Conservation (phyloP, 2,113 vertebrate genomes). For the Ciconia stormi region DNA sequence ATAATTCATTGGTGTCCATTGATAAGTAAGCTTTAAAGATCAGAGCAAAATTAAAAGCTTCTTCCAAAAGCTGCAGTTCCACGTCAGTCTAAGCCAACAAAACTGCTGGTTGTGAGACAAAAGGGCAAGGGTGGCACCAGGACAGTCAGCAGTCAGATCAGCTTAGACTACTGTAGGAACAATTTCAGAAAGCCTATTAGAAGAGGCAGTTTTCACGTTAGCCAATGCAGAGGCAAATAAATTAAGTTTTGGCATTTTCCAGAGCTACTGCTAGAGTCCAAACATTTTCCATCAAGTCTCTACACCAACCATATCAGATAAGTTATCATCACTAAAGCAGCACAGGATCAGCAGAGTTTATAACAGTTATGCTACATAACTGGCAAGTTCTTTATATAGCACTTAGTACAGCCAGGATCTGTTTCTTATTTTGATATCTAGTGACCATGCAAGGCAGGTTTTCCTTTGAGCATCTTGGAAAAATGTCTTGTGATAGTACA, state of each 20-base stretch:
- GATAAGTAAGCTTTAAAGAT: neutral
- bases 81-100: accelerated
- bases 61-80: neutral
- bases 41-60: neutral
- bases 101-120: neutral
- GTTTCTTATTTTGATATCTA: neutral
- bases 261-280: neutral
- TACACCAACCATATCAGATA: accelerated
- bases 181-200: neutral
- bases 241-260: neutral
- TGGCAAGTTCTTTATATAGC: neutral
- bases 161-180: neutral
- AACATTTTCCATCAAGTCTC: neutral
- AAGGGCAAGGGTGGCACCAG: neutral
- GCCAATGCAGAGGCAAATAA: neutral
- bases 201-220: neutral
- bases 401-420: neutral
- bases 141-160: neutral
- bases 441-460: neutral
- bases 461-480: neutral
- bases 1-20: neutral
- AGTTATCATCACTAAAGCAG: neutral
- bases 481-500: neutral
- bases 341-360: neutral
- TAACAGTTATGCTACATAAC: accelerated